Base-by-base conservation (phyloP, 2,797 vertebrate genomes). In the Sciaenops ocellatus region DNA sequence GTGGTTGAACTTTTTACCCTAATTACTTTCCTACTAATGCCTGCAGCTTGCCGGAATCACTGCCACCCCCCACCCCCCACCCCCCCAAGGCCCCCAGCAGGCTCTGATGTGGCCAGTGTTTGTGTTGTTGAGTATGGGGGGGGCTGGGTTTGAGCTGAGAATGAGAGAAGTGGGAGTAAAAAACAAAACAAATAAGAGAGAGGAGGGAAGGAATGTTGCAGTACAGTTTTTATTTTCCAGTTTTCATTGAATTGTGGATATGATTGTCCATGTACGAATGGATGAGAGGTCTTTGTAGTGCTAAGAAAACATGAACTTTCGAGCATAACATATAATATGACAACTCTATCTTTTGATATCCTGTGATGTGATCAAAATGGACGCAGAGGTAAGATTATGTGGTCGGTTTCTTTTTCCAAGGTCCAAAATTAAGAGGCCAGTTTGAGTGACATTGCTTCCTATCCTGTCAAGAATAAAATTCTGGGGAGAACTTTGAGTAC, bases 1-100 rank as follows among this genome's bases (percentile, higher is more conserved):
- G 95, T 87, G 96, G 96, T 95, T 98, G 97, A 98, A 98, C 97
- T 98, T 98, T 98, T 98, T 98, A 98, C 97, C 97, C 97, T 98
- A 96, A 97, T 98, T 97, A 97, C 94, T 96, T 96, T 97, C 93
- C 94, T 93, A 83, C 96, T 97, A 96, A 97, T 97, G 97, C 96
- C 96, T 95, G 94, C 94, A 96, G 97, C 95, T 90, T 95, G 95
- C 96, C 95, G 94, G 96, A 97, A 97, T 97, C 95, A 97, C 96
- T 97, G 96, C 96, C 96, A 93, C 89, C 93, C 94, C 30, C 30
- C 89, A 93, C 94, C 96, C 96, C 96, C 91, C 94, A 90, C 89
- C 93, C 94, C 96, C 96, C 96, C 91, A 93, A 90, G 96, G 96
- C 95, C 95, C 93, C 95, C 89, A 89, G 95, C 94, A 94, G 93